Evolutionary conservation across 2,888 invertebrate genomes (phyloP).

Genomic region (Fabriciana adippe): DNA sequence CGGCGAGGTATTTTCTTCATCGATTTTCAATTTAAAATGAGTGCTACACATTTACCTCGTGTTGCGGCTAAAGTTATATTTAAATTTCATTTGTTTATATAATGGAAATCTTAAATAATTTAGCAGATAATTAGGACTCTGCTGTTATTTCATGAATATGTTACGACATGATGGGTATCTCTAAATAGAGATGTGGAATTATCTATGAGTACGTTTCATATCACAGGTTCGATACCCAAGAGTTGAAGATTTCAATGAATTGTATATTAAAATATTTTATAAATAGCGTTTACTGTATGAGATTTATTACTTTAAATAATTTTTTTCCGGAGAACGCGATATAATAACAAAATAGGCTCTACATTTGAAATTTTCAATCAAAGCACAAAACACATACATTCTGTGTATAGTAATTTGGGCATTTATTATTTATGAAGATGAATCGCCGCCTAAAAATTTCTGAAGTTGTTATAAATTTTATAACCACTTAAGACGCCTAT

Average conservation of each 20-base stretch:
- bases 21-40: conserved; percentile 26
- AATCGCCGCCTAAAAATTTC: conserved; percentile 37
- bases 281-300: no score
- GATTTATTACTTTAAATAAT: no score
- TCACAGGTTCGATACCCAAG: no score
- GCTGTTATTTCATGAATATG: no score
- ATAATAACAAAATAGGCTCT: conserved; percentile 7
- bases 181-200: no score
- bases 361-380: conserved; percentile 7
- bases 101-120: no score
- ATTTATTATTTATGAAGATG: conserved; percentile 38
- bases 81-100: no score
- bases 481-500: conserved; percentile 40
- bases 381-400: conserved; percentile 29
- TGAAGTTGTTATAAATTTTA: conserved; percentile 40
- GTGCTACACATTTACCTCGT: not conserved
- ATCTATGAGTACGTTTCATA: no score
- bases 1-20: conserved; percentile 24
- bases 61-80: not conserved
- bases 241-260: no score
- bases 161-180: no score
- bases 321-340: not conserved
- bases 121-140: no score
- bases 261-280: no score
- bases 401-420: conserved; percentile 20